Evolutionary conservation across 2,113 vertebrate genomes (phyloP).

Genomic region (Alosa alosa): DNA sequence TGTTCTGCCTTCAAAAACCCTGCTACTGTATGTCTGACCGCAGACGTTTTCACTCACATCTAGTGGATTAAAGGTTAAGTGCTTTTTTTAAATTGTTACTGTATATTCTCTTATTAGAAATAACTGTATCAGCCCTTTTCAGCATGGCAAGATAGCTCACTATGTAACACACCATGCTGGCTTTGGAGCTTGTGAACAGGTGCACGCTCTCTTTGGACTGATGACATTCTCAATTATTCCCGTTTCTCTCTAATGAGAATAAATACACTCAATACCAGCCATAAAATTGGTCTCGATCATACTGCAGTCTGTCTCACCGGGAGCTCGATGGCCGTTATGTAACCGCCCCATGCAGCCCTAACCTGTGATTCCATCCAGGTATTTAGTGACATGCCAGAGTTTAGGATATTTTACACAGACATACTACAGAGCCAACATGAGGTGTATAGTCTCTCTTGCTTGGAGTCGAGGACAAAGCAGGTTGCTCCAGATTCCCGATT

Average conservation of each 20-base stretch:
- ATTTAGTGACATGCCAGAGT: background rate
- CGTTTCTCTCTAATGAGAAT: background rate
- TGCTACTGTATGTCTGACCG: background rate
- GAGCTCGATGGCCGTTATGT: background rate
- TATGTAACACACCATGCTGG: background rate
- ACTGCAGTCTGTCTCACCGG: background rate
- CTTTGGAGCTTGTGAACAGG: background rate
- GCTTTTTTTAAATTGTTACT: background rate
- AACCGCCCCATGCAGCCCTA: background rate
- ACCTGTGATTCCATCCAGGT: background rate
- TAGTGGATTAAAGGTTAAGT: background rate
- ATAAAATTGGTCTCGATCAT: background rate
- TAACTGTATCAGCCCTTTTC: background rate
- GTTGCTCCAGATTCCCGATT: conserved; percentile 57
- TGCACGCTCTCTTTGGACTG: background rate
- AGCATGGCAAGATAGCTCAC: background rate
- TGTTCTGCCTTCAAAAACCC: background rate
- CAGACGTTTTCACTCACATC: background rate
- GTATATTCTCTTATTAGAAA: background rate
- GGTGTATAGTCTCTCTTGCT: background rate
- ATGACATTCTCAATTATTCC: background rate
- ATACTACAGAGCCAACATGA: background rate
- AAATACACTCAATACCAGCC: background rate
- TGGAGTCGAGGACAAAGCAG: conserved; percentile 43
- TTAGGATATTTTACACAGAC: background rate